Base-by-base conservation (phyloP, 2,113 vertebrate species). In the Numida meleagris region DNA sequence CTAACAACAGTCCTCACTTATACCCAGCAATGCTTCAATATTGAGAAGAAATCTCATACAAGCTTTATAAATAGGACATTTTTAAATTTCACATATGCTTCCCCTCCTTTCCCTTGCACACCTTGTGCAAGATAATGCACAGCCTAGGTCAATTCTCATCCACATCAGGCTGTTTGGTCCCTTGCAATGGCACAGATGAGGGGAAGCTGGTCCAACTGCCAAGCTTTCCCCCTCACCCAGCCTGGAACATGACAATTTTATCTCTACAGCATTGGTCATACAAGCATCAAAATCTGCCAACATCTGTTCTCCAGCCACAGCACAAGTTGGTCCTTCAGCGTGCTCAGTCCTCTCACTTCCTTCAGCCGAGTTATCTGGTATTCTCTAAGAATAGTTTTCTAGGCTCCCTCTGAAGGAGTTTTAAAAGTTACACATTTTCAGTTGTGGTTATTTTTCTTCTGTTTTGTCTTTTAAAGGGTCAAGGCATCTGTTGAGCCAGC, bases 391-490 rank as follows among this genome's bases (percentile, higher is more conserved):
- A 4, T 80, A 80, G 80, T 70, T 92, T 72, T 75, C 51, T 38
- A 7, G 53, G 24, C 12, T 31, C 0, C 40, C 51, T 71, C 46
- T 82, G 78, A 96, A 80, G 42, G n/a, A 66, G 82, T 91, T 93
- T 27, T 7, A 31, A 71, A 84, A 90, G 65, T 53, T 36, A 42
- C 36, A 72, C 21, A 45, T 71, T 84, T 94, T 96, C 91, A 95
- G 67, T 50, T 76, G 78, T 45, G 25, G 34, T 38, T 71, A 31
- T 59, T 78, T 94, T 95, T 83, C 83, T 86, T 95, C 80, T 50
- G 25, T 88, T 96, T 96, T 94, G 86, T 77, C 72, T 95, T 97
- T 92, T 94, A 91, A 31, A 95, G 58, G 90, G 57, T 83, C 88
- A 93, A 94, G 88, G 93, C 65, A 96, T 38, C 58, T 42, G 40